A percentile compares a stretch with the other conserved stretches of the same genome.
These are phyloP conservation scores for Enteromius mattozi DNA, from an alignment of 2,797 vertebrate genomes.

Conservation along the genomic window DNA sequence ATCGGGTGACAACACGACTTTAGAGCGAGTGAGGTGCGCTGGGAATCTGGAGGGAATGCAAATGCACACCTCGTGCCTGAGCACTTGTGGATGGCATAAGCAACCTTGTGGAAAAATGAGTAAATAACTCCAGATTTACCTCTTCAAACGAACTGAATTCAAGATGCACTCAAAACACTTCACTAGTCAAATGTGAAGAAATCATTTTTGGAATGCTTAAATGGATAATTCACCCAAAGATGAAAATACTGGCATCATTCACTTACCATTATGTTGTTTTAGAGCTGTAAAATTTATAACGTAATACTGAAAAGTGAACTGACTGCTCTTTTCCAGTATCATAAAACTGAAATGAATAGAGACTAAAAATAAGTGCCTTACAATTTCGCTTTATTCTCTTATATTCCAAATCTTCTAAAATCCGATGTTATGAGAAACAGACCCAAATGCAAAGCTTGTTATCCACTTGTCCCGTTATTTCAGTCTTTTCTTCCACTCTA, in stretches of 20 bases:
- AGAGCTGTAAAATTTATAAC: background rate
- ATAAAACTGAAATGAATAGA: background rate
- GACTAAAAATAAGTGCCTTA: background rate
- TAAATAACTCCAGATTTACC: constrained; percentile 10
- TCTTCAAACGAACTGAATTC: background rate
- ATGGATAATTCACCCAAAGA: background rate
- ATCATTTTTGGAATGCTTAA: background rate
- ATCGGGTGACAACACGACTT: background rate
- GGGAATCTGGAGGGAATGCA: background rate
- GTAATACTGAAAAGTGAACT: background rate
- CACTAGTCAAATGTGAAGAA: constrained; percentile 8
- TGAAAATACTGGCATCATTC: background rate
- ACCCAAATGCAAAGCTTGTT: background rate
- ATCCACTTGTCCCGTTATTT: background rate
- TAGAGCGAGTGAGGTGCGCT: background rate
- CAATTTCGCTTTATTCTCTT: background rate
- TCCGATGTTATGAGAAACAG: background rate
- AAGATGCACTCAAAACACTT: constrained; percentile 21
- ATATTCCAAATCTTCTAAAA: background rate
- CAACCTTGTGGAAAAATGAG: constrained; percentile 5
- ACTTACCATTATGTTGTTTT: background rate
- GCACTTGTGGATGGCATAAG: background rate
- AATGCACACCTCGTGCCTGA: background rate
- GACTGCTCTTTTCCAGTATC: background rate
- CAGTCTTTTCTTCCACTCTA: background rate